Conservation (phyloP, 1,140 invertebrate species). For the Planococcus citri region DNA sequence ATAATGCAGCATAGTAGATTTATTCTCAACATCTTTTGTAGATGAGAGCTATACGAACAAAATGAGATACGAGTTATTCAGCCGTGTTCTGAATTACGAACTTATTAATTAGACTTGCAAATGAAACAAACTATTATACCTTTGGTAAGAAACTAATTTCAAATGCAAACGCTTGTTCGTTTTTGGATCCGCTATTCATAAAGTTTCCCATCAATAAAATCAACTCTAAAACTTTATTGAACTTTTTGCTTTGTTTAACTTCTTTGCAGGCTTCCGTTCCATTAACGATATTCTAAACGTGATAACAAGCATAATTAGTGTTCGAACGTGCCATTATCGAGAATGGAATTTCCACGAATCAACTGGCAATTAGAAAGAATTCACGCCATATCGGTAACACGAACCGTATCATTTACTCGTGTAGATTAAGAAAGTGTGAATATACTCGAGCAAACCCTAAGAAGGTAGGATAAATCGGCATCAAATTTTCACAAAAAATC, state of each 20-base stretch:
- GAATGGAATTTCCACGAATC: neutral
- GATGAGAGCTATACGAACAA: conserved; percentile 68
- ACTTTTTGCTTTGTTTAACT: conserved; percentile 77
- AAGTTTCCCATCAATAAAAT: conserved; percentile 86
- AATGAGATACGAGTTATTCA: conserved; percentile 15
- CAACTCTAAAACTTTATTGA: conserved; percentile 77
- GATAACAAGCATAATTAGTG: neutral
- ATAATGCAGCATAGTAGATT: conserved; percentile 84
- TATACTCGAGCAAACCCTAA: too few species aligned
- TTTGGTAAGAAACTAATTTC: conserved; percentile 94
- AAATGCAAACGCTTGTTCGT: conserved; percentile 87
- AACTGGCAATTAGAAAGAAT: too few species aligned
- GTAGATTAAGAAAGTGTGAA: too few species aligned
- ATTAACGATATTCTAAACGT: conserved; percentile 71
- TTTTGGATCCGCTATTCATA: conserved; percentile 87
- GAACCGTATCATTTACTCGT: too few species aligned
- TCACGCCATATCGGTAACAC: too few species aligned
- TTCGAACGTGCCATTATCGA: neutral
- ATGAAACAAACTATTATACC: conserved; percentile 41
- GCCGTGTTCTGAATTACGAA: conserved; percentile 16
- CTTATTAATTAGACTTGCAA: neutral
- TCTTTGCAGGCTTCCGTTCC: conserved; percentile 92
- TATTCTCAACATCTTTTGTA: conserved; percentile 89
- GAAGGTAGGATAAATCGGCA: too few species aligned
- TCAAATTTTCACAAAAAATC: too few species aligned